These are phyloP conservation scores for Ctena decussata DNA, from an alignment of 2,888 invertebrate species.

Conservation along the genomic window DNA sequence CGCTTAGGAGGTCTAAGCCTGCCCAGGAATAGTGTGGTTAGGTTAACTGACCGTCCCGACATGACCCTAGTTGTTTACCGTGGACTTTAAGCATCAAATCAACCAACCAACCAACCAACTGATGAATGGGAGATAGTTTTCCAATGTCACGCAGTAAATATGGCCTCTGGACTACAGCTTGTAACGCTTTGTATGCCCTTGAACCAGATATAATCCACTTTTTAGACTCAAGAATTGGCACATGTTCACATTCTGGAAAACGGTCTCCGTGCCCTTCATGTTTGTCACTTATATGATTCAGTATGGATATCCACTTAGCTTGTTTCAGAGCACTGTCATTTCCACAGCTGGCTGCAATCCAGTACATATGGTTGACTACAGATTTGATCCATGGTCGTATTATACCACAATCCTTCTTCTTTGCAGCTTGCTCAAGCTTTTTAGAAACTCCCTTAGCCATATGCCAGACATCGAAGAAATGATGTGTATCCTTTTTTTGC, in stretches of 20 bases:
- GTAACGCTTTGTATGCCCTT: constrained; percentile 10
- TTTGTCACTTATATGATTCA: constrained; percentile 54
- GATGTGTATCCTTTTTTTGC: not conserved
- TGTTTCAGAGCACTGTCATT: constrained; percentile 41
- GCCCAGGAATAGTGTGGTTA: no score
- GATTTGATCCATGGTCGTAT: not conserved
- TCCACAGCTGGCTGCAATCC: constrained; percentile 53
- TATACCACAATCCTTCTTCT: constrained; percentile 44
- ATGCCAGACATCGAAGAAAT: not conserved
- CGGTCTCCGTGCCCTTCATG: constrained; percentile 55
- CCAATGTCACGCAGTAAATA: constrained; percentile 18
- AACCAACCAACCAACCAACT: no score
- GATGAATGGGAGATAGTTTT: constrained; percentile 39
- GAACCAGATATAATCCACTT: constrained; percentile 40
- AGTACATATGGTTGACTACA: constrained; percentile 51
- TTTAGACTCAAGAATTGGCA: not conserved
- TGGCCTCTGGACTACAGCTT: constrained; percentile 6
- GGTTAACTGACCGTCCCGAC: no score
- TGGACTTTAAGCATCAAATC: no score
- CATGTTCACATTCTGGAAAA: constrained; percentile 52
- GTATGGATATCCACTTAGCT: constrained; percentile 57
- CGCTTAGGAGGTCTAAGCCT: no score
- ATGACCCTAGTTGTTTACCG: no score
- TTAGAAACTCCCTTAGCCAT: constrained; percentile 53
- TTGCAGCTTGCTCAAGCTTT: constrained; percentile 42